Evolutionary conservation across 2,888 invertebrate genomes (phyloP), one percentile per base, ranked within the genome.

Genomic region (Chaetogeoica ovagalla): DNA sequence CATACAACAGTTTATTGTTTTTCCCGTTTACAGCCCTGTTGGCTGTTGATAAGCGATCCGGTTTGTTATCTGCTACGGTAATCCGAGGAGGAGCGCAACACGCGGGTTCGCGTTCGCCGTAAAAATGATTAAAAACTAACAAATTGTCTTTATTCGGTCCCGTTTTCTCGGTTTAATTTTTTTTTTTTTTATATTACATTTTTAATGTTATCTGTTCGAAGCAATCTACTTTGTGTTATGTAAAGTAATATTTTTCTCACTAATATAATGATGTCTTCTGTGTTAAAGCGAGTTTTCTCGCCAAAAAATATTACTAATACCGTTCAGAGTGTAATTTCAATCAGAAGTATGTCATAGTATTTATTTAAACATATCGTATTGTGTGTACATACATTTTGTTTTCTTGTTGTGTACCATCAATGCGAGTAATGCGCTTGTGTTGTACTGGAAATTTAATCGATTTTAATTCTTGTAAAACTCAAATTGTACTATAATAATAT

Each of bases 261-360:
- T 17, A 52, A 52, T 7, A 52, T n/a, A 57, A 69, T 48, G 48
- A 60, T 76, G 52, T 65, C 37, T 0, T 79, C 62, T 23, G 11
- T 79, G 23, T 7, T 70, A 8, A 79, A 70, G 39, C 62, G 55
- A 23, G 19, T 70, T 0, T 13, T 79, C 11, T 70, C 19, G 11
- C 39, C 69, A 13, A 69, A 60, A 9, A 62, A 8, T 63, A 23
- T 69, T 65, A 55, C 39, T 23, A 62, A 39, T 19, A 55, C 55
- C 37, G 30, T 52, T 39, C 70, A 70, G 55, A 77, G 17, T 52
- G 37, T 21, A 11, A 15, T 70, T 37, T 52, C 52, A 13, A 19
- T 23, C 23, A 79, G 70, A 52, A 39, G 77, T 79, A 69, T 48
- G 76, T 60, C 30, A 30, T 6, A 43, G 43, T 43, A 43, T 43